phyloP scores from a whole-genome alignment of 1,140 invertebrate genomes.

The Glossosoma conforme region DNA sequence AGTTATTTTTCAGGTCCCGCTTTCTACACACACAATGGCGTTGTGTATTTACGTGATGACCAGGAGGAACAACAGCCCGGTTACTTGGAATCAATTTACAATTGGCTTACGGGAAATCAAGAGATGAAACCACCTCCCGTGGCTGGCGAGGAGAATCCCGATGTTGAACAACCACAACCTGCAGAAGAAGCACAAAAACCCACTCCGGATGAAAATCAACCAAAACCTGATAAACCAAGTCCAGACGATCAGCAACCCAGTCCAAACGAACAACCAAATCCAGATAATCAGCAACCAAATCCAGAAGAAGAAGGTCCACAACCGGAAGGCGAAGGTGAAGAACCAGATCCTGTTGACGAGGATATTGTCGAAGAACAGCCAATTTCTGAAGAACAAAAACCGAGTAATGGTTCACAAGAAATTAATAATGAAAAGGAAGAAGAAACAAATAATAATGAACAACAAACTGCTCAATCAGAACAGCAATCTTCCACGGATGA shows the following conservation, averaged over 20 bases:
- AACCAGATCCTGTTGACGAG: too few species aligned
- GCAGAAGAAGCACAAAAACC: too few species aligned
- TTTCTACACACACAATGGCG: conserved; percentile 8
- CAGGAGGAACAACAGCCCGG: neutral
- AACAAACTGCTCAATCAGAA: too few species aligned
- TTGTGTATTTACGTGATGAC: conserved; percentile 9
- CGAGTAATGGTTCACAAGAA: neutral
- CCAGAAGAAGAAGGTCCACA: too few species aligned
- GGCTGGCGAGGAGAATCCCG: conserved; percentile 1
- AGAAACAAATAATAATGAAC: too few species aligned
- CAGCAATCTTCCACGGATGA: too few species aligned
- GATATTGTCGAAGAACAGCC: neutral
- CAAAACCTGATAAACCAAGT: neutral
- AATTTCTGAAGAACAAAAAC: conserved; percentile 8
- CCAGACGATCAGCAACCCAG: too few species aligned
- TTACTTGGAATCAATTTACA: conserved; percentile 8
- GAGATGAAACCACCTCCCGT: conserved; percentile 3
- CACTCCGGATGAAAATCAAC: conserved; percentile 1
- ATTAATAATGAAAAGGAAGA: neutral
- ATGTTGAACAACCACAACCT: neutral
- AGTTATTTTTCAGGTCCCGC: conserved; percentile 4
- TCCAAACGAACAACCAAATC: too few species aligned
- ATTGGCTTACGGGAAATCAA: neutral
- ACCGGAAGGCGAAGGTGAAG: too few species aligned
- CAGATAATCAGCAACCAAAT: too few species aligned